Conservation (phyloP, 2,113 vertebrate genomes). For the Pteronura brasiliensis region DNA sequence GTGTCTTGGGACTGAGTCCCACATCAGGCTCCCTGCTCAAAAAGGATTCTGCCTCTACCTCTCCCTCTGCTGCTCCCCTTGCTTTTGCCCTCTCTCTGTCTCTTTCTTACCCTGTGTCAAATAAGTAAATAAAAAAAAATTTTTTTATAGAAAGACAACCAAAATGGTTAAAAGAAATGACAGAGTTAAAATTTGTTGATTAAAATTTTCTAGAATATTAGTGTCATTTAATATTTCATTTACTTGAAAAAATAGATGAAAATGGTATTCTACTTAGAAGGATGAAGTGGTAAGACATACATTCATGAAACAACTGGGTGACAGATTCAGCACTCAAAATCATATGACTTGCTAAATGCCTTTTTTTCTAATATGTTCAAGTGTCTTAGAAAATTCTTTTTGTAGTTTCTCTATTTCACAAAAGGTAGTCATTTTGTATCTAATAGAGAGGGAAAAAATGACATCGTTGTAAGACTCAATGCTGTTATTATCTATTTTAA, state of each 20-base stretch:
- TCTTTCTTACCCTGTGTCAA: too few relatives aligned
- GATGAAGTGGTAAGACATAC: neutral
- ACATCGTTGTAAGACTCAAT: constrained; percentile 42
- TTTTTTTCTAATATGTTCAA: constrained; percentile 5
- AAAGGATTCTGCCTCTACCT: too few relatives aligned
- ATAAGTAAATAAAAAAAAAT: too few relatives aligned
- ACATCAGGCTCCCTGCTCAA: too few relatives aligned
- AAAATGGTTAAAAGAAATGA: neutral
- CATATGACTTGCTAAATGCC: constrained; percentile 21
- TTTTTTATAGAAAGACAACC: neutral
- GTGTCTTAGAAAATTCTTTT: constrained; percentile 37
- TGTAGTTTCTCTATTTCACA: constrained; percentile 22
- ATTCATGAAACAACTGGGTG: neutral
- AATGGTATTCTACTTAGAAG: neutral
- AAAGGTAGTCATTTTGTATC: constrained; percentile 38
- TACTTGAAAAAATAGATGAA: constrained; percentile 15
- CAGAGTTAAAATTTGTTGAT: neutral
- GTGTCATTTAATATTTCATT: constrained; percentile 33
- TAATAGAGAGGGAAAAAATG: constrained; percentile 37
- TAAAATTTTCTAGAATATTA: neutral
- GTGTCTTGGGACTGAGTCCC: too few relatives aligned
- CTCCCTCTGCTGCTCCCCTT: too few relatives aligned
- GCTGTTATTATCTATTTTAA: constrained; percentile 67
- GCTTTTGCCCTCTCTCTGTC: too few relatives aligned
- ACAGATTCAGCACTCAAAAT: neutral